Evolutionary conservation across 2,113 vertebrate genomes (phyloP).

Genomic region (Panthera uncia): DNA sequence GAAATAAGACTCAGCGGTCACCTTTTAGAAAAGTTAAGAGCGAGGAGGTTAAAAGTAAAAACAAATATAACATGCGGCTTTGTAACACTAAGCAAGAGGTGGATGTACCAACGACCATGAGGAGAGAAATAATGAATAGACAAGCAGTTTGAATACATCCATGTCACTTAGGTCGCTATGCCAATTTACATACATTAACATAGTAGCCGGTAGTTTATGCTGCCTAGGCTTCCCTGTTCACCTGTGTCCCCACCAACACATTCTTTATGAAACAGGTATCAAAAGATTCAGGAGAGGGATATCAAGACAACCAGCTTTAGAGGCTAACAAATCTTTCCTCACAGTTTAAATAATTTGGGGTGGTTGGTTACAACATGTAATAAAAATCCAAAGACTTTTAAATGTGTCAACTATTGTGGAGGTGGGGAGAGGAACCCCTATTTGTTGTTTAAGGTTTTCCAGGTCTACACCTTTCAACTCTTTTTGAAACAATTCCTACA

Average conservation of each 20-base stretch:
- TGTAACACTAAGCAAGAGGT: not conserved
- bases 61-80: not conserved
- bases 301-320: slow-evolving; percentile 4
- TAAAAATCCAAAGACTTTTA: not conserved
- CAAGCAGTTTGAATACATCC: slow-evolving; percentile 11
- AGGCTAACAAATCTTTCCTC: not conserved
- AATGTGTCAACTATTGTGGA: not conserved
- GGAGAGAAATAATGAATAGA: not conserved
- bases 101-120: not conserved
- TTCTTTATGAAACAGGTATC: not conserved
- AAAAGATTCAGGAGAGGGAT: not conserved
- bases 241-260: not conserved
- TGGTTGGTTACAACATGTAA: not conserved
- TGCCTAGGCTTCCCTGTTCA: not conserved
- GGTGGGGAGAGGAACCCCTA: not conserved
- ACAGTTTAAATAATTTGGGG: not conserved
- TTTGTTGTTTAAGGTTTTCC: slow-evolving; percentile 15
- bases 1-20: not conserved
- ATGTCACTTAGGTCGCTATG: not conserved
- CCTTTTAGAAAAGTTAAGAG: slow-evolving; percentile 32
- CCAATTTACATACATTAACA: not conserved
- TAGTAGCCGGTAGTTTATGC: not conserved
- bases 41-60: slow-evolving; percentile 27
- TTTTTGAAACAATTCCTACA: slow-evolving; percentile 16
- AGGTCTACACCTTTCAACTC: not conserved